These are phyloP conservation scores for Tineola bisselliella DNA, from an alignment of 2,888 invertebrate genomes.

Conservation along the genomic window DNA sequence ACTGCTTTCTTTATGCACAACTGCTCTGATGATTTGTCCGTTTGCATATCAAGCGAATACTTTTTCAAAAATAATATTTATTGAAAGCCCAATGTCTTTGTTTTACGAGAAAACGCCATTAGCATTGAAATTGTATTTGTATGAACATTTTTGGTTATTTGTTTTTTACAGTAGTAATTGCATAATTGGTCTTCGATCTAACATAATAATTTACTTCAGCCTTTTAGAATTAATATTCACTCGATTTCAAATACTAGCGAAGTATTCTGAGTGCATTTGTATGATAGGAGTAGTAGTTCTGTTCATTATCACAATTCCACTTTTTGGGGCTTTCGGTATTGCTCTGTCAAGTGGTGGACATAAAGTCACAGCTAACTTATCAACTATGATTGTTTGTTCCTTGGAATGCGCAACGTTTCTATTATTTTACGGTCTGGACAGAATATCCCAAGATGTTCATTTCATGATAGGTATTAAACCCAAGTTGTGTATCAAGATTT, in stretches of 20 bases:
- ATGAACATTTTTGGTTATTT: conserved; percentile 31
- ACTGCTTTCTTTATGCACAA: conserved; percentile 27
- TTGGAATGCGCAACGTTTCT: conserved; percentile 42
- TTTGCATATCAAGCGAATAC: conserved; percentile 32
- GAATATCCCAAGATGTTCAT: conserved; percentile 53
- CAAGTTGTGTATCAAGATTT: conserved; percentile 32
- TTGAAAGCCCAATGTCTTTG: conserved; percentile 26
- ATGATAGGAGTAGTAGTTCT: conserved; percentile 24
- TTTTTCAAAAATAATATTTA: conserved; percentile 21
- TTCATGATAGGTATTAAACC: conserved; percentile 56
- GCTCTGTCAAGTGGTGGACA: conserved; percentile 23
- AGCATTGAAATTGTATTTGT: conserved; percentile 32
- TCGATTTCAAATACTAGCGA: conserved; percentile 25
- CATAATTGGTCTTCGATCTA: conserved; percentile 28
- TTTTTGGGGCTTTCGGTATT: conserved; percentile 30
- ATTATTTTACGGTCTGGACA: conserved; percentile 43
- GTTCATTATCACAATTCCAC: conserved; percentile 36
- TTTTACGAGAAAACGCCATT: conserved; percentile 42
- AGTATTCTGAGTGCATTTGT: conserved; percentile 33
- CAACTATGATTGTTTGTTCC: conserved; percentile 28
- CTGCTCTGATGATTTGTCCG: conserved; percentile 43
- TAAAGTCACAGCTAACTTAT: conserved; percentile 23
- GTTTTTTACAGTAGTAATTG: conserved; percentile 30
- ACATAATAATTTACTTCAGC: conserved; percentile 28
- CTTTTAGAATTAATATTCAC: conserved; percentile 29